Conservation (phyloP, 2,113 vertebrate genomes). For the Siniperca chuatsi region DNA sequence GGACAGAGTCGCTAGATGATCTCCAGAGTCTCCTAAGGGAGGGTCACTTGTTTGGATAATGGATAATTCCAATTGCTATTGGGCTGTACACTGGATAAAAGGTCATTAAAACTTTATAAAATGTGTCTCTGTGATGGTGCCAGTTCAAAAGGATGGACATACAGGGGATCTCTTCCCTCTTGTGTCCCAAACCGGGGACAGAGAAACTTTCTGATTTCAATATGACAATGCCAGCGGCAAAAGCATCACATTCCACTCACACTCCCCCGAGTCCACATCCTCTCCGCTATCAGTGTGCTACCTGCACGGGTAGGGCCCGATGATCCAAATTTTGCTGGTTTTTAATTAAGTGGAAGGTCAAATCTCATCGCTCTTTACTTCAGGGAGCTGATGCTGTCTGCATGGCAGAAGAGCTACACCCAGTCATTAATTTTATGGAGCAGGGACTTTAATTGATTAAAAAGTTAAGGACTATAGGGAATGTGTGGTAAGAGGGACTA, state of each 20-base stretch:
- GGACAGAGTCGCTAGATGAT: slow-evolving; percentile 28
- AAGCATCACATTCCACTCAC: slow-evolving; percentile 71
- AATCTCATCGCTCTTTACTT: slow-evolving; percentile 80
- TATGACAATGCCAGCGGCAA: slow-evolving; percentile 84
- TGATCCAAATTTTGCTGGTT: slow-evolving; percentile 84
- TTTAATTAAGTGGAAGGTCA: slow-evolving; percentile 87
- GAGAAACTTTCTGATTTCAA: slow-evolving; percentile 75
- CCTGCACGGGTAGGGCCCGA: slow-evolving; percentile 56
- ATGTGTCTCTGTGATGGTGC: slow-evolving; percentile 63
- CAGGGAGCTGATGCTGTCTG: slow-evolving; percentile 79
- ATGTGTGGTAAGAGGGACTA: slow-evolving; percentile 35
- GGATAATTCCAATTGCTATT: slow-evolving; percentile 53
- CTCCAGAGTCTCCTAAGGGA: slow-evolving; percentile 29
- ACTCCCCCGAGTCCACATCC: slow-evolving; percentile 55
- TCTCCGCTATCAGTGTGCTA: slow-evolving; percentile 56
- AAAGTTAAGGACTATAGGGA: slow-evolving; percentile 78
- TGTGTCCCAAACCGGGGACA: slow-evolving; percentile 49
- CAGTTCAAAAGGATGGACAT: slow-evolving; percentile 59
- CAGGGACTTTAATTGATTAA: slow-evolving; percentile 81
- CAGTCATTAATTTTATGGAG: slow-evolving; percentile 82
- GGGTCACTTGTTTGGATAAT: slow-evolving; percentile 66
- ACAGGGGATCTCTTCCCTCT: slow-evolving; percentile 48
- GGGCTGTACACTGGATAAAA: slow-evolving; percentile 43
- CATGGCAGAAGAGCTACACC: slow-evolving; percentile 74
- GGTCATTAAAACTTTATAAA: slow-evolving; percentile 74